Conservation (phyloP, 2,113 vertebrate species). For the Scartelaos histophorus region DNA sequence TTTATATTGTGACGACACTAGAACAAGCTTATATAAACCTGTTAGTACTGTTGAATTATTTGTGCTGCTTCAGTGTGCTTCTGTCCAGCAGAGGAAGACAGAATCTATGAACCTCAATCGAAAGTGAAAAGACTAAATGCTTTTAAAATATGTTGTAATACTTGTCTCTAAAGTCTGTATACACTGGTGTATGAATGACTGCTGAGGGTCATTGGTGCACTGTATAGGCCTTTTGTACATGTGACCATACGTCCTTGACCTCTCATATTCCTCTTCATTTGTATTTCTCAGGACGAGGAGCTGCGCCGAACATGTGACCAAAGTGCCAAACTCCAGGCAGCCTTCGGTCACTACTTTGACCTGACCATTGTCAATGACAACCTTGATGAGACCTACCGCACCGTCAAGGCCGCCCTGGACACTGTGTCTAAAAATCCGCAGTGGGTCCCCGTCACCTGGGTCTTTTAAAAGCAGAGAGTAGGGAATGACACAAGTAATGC, state of each 20-base stretch:
- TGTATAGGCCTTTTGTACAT: too few species aligned
- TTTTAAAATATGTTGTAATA: too few species aligned
- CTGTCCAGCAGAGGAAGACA: not conserved
- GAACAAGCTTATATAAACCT: too few species aligned
- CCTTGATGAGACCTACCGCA: conserved; percentile 87
- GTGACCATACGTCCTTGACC: not conserved
- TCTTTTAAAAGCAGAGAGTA: conserved; percentile 77
- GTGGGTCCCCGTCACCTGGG: conserved; percentile 96
- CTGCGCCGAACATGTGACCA: conserved; percentile 87
- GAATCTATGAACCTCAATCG: not conserved
- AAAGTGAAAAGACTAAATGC: too few species aligned
- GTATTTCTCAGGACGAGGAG: conserved; percentile 81
- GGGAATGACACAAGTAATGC: not conserved
- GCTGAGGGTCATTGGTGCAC: not conserved
- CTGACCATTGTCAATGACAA: conserved; percentile 88
- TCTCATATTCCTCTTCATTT: not conserved
- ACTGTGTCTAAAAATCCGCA: conserved; percentile 85
- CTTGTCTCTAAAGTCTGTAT: too few species aligned
- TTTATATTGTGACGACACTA: too few species aligned
- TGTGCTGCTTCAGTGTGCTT: too few species aligned
- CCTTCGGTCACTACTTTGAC: conserved; percentile 92
- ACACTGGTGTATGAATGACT: too few species aligned
- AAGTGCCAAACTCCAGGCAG: conserved; percentile 85
- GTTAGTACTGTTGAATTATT: too few species aligned
- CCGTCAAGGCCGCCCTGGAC: conserved; percentile 84